Evolutionary conservation across 2,888 invertebrate genomes (phyloP).

Genomic region (Thecophora atra): DNA sequence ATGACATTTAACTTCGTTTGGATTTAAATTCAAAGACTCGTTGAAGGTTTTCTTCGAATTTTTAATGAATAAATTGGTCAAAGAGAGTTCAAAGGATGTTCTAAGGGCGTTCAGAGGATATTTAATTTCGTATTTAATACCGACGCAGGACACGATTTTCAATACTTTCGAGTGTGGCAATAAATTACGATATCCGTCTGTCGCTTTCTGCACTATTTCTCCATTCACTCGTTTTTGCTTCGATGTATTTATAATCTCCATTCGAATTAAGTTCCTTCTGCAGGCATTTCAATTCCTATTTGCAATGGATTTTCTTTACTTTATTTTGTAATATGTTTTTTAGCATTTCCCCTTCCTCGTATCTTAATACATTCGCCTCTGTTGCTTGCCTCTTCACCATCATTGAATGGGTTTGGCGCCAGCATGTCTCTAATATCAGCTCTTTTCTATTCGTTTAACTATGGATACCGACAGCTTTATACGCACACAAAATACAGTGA

Average conservation of each 20-base stretch:
- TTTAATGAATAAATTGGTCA: no score
- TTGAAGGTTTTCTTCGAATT: no score
- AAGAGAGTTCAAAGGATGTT: no score
- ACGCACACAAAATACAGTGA: not conserved
- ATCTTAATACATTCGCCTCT: not conserved
- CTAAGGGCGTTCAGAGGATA: no score
- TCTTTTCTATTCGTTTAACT: not conserved
- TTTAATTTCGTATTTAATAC: no score
- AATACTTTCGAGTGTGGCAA: not conserved
- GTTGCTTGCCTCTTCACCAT: not conserved
- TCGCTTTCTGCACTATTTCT: no score
- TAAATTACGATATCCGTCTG: not conserved
- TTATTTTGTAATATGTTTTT: not conserved
- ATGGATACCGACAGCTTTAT: no score
- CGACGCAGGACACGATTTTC: no score
- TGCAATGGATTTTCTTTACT: conserved; percentile 8
- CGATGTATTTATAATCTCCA: not conserved
- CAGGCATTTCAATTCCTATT: not conserved
- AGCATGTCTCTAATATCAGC: not conserved
- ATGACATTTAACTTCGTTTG: no score
- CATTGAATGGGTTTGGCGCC: not conserved
- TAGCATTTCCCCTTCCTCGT: no score
- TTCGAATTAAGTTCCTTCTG: not conserved
- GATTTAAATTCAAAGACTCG: no score
- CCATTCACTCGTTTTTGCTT: not conserved